A percentile compares a stretch with the other conserved stretches of the same genome.
Evolutionary conservation across 1,140 invertebrate genomes (phyloP).

Genomic region (Procambarus virginalis): DNA sequence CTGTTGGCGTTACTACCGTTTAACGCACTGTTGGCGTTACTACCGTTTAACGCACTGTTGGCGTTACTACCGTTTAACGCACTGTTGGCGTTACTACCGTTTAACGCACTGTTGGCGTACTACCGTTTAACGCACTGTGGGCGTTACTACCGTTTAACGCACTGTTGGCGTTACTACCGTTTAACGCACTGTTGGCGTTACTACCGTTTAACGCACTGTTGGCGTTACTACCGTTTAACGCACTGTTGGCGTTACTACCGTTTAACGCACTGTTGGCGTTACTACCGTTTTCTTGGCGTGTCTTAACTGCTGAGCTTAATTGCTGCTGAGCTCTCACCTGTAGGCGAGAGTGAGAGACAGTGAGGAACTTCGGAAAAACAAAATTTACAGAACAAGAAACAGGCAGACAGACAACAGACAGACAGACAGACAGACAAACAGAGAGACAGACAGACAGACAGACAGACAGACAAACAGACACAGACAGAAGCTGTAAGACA

Average conservation of each 20-base stretch:
- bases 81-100: too few species aligned
- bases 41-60: too few species aligned
- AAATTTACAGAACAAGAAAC: background rate
- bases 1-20: too few species aligned
- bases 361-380: too few species aligned
- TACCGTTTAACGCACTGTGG: background rate
- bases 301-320: slow-evolving; percentile 17
- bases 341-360: background rate
- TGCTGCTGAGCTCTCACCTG: slow-evolving; percentile 29
- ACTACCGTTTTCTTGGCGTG: too few species aligned
- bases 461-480: background rate
- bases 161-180: background rate
- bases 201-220: too few species aligned
- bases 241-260: too few species aligned
- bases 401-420: background rate
- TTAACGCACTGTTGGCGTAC: too few species aligned
- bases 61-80: too few species aligned
- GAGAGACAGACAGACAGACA: too few species aligned
- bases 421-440: background rate
- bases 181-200: background rate
- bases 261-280: background rate
- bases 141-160: too few species aligned
- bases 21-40: too few species aligned
- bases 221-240: background rate
- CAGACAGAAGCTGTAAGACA: background rate